These are phyloP conservation scores for Pterocles gutturalis DNA, from an alignment of 2,113 vertebrate genomes.

Conservation along the genomic window DNA sequence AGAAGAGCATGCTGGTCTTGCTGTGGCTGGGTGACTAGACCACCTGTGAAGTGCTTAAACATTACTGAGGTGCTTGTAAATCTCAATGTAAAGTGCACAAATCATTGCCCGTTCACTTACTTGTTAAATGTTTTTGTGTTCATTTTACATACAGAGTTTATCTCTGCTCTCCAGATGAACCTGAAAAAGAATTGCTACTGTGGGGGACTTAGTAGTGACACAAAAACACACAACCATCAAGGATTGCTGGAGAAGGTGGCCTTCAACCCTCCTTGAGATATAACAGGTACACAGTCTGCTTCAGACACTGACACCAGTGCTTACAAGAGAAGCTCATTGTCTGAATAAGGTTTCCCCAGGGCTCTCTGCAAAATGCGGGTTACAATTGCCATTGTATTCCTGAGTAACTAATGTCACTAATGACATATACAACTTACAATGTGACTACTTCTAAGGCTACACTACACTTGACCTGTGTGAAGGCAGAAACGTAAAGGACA, in stretches of 20 bases:
- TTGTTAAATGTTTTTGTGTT: neutral
- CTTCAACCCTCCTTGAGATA: neutral
- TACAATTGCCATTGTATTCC: neutral
- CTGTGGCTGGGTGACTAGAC: neutral
- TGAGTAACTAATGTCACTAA: neutral
- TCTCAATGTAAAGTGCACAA: neutral
- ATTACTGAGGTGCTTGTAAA: neutral
- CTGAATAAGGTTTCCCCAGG: neutral
- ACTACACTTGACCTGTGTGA: neutral
- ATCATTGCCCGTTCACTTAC: neutral
- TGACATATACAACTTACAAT: neutral
- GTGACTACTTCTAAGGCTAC: neutral
- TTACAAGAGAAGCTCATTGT: neutral
- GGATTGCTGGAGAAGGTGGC: fast-evolving
- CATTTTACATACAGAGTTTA: neutral
- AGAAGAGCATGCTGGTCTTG: neutral
- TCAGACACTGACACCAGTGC: neutral
- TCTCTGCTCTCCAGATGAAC: neutral
- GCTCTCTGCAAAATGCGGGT: neutral
- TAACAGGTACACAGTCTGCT: neutral
- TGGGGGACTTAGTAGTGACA: neutral
- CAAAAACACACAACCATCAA: neutral
- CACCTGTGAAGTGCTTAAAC: neutral
- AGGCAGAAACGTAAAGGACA: neutral
- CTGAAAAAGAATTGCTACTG: neutral